Percentiles rank a stretch among this genome's conserved stretches.
Evolutionary conservation across 2,888 invertebrate species (phyloP).

Genomic region (Disparrhopalites patrizii): DNA sequence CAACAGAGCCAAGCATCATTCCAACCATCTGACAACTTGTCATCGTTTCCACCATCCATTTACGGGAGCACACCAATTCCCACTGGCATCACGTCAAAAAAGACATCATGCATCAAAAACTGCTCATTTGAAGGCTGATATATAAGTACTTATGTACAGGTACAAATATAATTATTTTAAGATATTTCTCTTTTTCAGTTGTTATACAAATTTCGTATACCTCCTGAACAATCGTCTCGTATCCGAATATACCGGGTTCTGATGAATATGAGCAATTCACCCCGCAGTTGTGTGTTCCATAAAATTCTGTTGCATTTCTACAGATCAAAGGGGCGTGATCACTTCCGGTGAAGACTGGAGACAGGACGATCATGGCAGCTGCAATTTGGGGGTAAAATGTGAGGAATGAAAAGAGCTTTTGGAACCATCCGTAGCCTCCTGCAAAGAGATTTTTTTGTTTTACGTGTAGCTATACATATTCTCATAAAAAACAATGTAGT

Average conservation of each 20-base stretch:
- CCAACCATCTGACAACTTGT: conserved; percentile 44
- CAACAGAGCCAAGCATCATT: conserved; percentile 27
- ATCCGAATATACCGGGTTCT: neutral
- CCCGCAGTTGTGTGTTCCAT: neutral
- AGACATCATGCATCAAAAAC: no score
- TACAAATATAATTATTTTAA: neutral
- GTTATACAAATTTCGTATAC: neutral
- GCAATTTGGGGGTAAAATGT: conserved; percentile 28
- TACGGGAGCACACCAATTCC: conserved; percentile 37
- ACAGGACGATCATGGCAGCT: conserved; percentile 25
- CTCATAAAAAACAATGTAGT: conserved; percentile 1
- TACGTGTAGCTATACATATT: neutral
- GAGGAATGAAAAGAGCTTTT: conserved; percentile 11
- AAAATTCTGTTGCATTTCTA: conserved; percentile 27
- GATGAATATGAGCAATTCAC: conserved; percentile 5
- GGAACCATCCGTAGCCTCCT: conserved; percentile 29
- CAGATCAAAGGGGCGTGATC: conserved; percentile 25
- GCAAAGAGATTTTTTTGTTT: neutral
- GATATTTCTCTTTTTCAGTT: neutral
- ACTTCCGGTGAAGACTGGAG: conserved; percentile 30
- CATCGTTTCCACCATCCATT: conserved; percentile 43
- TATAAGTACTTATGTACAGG: neutral
- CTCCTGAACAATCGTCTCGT: neutral
- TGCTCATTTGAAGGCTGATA: neutral
- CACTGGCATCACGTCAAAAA: conserved; percentile 35